Evolutionary conservation across 53 echinoderm and acorn worm species (phyloP).

Genomic region (Crossaster papposus): DNA sequence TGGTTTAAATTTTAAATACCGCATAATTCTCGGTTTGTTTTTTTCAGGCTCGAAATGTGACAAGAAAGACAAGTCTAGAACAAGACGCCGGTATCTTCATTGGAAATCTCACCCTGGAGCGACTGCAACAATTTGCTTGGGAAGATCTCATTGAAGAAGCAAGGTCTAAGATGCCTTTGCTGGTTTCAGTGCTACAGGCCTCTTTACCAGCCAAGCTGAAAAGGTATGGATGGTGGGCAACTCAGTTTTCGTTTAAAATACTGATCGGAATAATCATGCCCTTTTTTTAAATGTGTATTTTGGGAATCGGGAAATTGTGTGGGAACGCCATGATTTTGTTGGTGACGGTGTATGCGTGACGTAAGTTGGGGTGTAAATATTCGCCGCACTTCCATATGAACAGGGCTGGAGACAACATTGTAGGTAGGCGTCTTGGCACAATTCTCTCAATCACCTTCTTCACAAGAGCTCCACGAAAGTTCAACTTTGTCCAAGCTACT

Average conservation of each 20-base stretch:
- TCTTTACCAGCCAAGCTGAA: neutral
- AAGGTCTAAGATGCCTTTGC: neutral
- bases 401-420: neutral
- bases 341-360: too few relatives aligned
- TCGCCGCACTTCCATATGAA: neutral
- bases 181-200: neutral
- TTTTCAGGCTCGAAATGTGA: neutral
- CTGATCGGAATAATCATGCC: too few relatives aligned
- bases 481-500: slow-evolving; percentile 19
- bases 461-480: neutral
- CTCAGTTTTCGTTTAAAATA: too few relatives aligned
- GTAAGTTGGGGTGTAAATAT: too few relatives aligned
- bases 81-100: neutral
- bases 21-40: neutral
- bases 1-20: neutral
- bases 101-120: slow-evolving; percentile 4
- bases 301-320: too few relatives aligned
- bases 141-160: neutral
- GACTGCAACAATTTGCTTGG: neutral
- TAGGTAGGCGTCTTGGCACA: neutral
- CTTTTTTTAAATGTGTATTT: too few relatives aligned
- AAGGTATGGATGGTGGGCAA: too few relatives aligned
- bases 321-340: too few relatives aligned
- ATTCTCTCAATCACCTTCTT: slow-evolving; percentile 1
- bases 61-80: neutral